Conservation (phyloP, 2,888 invertebrate genomes). For the Rhimphoctona megacephalus region DNA sequence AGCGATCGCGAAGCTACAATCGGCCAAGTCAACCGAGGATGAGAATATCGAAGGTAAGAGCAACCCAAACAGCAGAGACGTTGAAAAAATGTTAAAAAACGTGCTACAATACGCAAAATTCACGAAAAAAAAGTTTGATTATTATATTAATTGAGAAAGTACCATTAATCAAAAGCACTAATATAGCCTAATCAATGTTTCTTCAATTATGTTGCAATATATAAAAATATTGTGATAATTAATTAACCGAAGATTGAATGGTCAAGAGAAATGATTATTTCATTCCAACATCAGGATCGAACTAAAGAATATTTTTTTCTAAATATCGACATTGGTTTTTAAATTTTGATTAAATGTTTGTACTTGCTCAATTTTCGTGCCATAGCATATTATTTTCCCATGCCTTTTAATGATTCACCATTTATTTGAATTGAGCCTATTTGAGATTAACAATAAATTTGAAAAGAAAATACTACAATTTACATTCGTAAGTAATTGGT, state of each 20-base stretch:
- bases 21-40: slow-evolving; percentile 85
- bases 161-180: not conserved
- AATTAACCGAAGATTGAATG: no score
- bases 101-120: slow-evolving; percentile 73
- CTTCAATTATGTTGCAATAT: not conserved
- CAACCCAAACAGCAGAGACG: slow-evolving; percentile 69
- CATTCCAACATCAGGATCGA: not conserved
- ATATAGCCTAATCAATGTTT: not conserved
- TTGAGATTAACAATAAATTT: not conserved
- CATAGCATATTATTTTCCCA: slow-evolving; percentile 16
- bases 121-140: slow-evolving; percentile 41
- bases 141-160: slow-evolving; percentile 35
- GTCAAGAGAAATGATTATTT: no score
- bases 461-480: not conserved
- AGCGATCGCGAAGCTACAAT: slow-evolving; percentile 84
- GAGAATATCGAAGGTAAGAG: slow-evolving; percentile 84
- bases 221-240: not conserved
- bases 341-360: not conserved
- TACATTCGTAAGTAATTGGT: slow-evolving; percentile 26
- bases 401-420: not conserved
- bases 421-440: slow-evolving; percentile 9
- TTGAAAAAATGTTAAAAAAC: slow-evolving; percentile 72
- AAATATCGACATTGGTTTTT: not conserved
- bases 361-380: slow-evolving; percentile 10
- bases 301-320: not conserved